Base-by-base conservation (phyloP, 1,140 invertebrate genomes). In the Drosophila sucinea region DNA sequence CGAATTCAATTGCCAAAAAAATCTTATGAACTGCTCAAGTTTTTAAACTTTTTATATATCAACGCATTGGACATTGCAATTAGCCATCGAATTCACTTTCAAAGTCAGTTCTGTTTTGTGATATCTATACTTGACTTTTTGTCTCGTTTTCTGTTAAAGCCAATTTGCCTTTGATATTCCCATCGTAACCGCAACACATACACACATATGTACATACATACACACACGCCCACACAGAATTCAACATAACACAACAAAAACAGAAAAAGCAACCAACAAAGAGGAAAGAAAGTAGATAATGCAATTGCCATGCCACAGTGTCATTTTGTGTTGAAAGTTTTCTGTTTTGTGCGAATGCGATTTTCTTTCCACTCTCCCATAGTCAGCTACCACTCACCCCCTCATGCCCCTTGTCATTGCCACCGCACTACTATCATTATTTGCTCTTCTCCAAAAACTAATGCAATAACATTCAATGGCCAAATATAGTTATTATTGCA, bases 401-500 rank as follows among this genome's bases (percentile, higher is more conserved):
- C 44, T 23, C 1, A 27, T 6, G 5, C 44, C 23, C 7, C 44
- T 27, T 51, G 0, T 17, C 44, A 51, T 38, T 38, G 25, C 44
- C 25, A 3, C 23, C 11, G 35, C 11, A 8, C 35, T 17, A 38
- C 44, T 51, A 27, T 51, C 44, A 25, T 58, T 70, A 30, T 47
- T 55, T 70, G 27, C 54, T 54, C 51, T 27, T 27, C 32, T 27
- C 5, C 17, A 55, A n/a, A 78, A 85, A 85, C 81, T 85, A 85
- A 86, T 86, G 82, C 81, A 85, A 85, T 85, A 85, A 85, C 77
- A 85, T 81, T 85, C 82, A 85, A 86, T 83, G 81, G 81, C 41
- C 77, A 79, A 79, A 83, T 85, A 68, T 78, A 78, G 82, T 85
- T 85, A 85, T 85, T 85, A 85, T 85, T 75, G 70, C 56, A 54